Percentiles rank a stretch among this genome's conserved stretches.
These are phyloP conservation scores for Diplosoma virens DNA, from an alignment of 23 tunicate genomes.

Conservation along the genomic window DNA sequence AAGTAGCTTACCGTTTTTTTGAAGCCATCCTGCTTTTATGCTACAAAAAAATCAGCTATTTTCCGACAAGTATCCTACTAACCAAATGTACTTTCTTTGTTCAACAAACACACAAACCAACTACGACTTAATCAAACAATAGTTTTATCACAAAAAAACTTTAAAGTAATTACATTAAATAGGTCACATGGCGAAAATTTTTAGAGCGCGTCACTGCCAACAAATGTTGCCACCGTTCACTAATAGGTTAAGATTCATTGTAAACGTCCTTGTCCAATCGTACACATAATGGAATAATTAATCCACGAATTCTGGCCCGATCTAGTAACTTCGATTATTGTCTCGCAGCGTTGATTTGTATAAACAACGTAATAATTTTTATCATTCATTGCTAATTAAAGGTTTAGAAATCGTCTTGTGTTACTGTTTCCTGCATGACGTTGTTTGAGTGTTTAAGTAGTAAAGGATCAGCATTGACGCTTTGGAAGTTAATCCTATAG, in stretches of 20 bases:
- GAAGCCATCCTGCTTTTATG: background rate
- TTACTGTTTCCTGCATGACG: no score
- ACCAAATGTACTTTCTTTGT: background rate
- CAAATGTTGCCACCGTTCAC: background rate
- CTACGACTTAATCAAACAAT: background rate
- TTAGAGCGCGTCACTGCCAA: background rate
- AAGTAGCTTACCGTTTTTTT: background rate
- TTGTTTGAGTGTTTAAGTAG: no score
- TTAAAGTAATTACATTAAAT: background rate
- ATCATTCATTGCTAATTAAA: no score
- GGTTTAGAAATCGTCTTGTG: no score
- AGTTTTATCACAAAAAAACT: background rate
- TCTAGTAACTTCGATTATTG: no score
- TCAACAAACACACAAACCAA: background rate
- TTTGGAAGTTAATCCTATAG: no score
- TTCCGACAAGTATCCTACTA: background rate
- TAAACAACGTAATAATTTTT: no score
- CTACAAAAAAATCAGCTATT: background rate
- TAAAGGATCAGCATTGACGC: no score
- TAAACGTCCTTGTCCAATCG: no score
- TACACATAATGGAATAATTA: no score
- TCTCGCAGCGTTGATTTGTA: no score
- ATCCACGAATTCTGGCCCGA: no score
- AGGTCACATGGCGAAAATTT: background rate
- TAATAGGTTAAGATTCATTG: background rate